A percentile compares a stretch with the other conserved stretches of the same genome.
Conservation (phyloP, 2,888 invertebrate genomes). For the Cantharis rufa region DNA sequence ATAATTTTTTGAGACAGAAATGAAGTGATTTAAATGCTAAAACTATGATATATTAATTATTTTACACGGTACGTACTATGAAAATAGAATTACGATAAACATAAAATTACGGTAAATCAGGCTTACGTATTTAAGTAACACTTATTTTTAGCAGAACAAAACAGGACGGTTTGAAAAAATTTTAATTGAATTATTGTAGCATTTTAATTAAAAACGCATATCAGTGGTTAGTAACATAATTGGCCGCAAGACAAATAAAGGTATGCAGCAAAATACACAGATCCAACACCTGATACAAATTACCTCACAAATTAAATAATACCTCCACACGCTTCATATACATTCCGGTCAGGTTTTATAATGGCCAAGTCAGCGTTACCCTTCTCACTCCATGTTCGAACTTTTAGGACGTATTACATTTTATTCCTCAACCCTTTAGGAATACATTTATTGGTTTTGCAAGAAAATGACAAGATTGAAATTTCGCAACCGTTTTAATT, state of each 20-base stretch:
- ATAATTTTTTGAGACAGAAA: neutral
- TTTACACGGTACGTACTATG: neutral
- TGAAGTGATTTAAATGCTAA: neutral
- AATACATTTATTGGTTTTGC: neutral
- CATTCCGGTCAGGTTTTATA: constrained; percentile 36
- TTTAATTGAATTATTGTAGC: constrained; percentile 35
- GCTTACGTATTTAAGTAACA: neutral
- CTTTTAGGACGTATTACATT: constrained; percentile 23
- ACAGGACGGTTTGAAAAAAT: neutral
- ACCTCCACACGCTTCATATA: constrained; percentile 33
- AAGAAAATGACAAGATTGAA: neutral
- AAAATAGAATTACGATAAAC: neutral
- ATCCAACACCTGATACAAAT: constrained; percentile 38
- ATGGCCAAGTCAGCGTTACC: constrained; percentile 31
- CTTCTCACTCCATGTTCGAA: constrained; percentile 31
- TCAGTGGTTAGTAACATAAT: constrained; percentile 35
- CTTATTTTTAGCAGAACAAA: neutral
- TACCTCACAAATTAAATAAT: constrained; percentile 38
- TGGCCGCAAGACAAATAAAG: constrained; percentile 36
- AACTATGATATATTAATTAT: neutral
- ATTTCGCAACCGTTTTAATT: neutral
- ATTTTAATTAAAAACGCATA: constrained; percentile 45
- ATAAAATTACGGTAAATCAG: neutral
- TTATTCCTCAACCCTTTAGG: constrained; percentile 6
- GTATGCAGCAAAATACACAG: constrained; percentile 33